phyloP scores from a whole-genome alignment of 2,113 vertebrate genomes.

The Pitta sordida region DNA sequence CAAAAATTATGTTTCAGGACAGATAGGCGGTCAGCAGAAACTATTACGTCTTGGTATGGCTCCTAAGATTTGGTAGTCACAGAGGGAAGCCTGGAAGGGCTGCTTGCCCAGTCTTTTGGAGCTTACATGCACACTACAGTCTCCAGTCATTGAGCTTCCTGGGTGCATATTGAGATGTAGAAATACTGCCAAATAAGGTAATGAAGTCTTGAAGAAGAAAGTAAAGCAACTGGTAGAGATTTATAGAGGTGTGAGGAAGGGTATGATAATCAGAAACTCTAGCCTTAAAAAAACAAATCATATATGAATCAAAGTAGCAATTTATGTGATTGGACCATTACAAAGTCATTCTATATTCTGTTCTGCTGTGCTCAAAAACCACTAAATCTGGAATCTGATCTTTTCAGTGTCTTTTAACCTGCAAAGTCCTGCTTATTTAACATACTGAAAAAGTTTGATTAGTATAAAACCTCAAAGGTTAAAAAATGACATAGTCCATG shows the following conservation, averaged over 20 bases:
- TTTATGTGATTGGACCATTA: neutral
- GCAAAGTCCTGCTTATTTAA: neutral
- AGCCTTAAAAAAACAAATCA: neutral
- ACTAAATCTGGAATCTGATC: neutral
- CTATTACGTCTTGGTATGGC: neutral
- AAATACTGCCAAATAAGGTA: neutral
- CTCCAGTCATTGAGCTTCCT: neutral
- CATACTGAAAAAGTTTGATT: neutral
- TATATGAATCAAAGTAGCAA: neutral
- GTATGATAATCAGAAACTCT: neutral
- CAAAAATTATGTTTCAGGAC: neutral
- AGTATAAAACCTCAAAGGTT: conserved; percentile 26
- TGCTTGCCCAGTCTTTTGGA: neutral
- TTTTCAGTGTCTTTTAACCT: conserved; percentile 41
- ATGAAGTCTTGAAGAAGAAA: neutral
- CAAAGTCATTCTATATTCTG: neutral
- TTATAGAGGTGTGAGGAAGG: neutral
- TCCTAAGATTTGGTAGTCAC: neutral
- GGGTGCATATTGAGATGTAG: neutral
- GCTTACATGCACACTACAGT: rapidly evolving
- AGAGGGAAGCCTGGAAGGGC: neutral
- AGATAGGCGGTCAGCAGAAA: neutral
- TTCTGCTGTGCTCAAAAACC: neutral
- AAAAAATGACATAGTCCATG: conserved; percentile 25
- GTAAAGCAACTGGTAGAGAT: neutral